Evolutionary conservation across 2,797 vertebrate genomes (phyloP), one percentile per base, ranked within the genome.

Genomic region (Podarcis siculus): DNA sequence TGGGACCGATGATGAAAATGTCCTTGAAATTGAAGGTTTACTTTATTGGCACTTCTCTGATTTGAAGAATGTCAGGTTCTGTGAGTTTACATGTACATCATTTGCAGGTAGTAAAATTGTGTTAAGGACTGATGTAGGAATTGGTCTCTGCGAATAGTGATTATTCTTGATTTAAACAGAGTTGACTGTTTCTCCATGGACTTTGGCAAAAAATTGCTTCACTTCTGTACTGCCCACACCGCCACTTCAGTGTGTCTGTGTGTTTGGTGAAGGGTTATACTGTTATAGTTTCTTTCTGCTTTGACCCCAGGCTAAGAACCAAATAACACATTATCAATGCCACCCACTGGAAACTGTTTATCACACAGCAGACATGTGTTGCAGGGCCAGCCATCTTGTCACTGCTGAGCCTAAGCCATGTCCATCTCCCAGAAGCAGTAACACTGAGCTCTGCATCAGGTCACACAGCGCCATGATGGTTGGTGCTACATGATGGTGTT

Each of bases 11-110:
- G 69, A 39, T 37, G 37, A 55, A 55, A 64, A 45, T 66, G 58
- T 67, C 42, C 66, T 30, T 80, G n/a, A 45, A 69, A 69, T 85
- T 85, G 87, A 80, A 85, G 39, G 23, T 75, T 64, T 85, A 45
- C 37, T 80, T 85, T 75, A 80, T 66, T 80, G 76, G 39, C 58
- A 80, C 25, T 66, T 89, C 61, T 37, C 37, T 80, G 77, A 73
- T 80, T 89, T 66, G 49, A 19, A 80, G n/a, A 9, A 64, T 66
- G 42, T 39, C 19, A 30, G 55, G 55, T 73, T 89, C 19, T 66
- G 6, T 73, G 35, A 30, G 61, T 66, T 12, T 35, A 21, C 8
- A 27, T 12, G n/a, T 17, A 39, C 72, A 21, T 76, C 49, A 82
- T 67, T 27, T 55, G 37, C 55, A 75, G 49, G 0, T 5, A 30